Conservation (phyloP, 2,797 vertebrate species). For the Acipenser transmontanus region DNA sequence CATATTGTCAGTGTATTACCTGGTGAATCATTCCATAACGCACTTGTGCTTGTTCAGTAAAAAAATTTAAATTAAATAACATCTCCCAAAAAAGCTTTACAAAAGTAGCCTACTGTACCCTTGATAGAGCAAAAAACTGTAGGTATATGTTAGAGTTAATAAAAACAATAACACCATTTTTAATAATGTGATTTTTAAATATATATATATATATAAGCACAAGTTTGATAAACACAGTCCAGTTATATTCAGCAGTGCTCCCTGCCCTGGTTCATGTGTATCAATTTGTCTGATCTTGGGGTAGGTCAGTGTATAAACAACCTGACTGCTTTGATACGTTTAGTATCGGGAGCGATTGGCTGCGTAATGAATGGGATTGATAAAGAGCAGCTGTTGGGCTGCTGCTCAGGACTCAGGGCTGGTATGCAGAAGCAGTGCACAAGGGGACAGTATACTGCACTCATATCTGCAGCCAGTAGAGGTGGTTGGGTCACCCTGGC, state of each 20-base stretch:
- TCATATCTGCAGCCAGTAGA: conserved; percentile 25
- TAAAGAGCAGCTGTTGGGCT: conserved; percentile 35
- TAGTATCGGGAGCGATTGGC: conserved; percentile 25
- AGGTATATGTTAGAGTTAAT: no score
- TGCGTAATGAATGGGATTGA: conserved; percentile 34
- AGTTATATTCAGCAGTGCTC: not conserved
- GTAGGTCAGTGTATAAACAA: conserved; percentile 18
- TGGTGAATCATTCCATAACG: no score
- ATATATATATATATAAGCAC: not conserved
- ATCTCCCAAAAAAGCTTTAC: no score
- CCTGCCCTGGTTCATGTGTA: not conserved
- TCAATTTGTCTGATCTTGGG: conserved; percentile 27
- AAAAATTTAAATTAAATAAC: no score
- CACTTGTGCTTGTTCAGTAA: no score
- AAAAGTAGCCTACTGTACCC: not conserved
- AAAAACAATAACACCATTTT: no score
- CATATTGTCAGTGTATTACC: no score
- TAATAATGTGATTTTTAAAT: not conserved
- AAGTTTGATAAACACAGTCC: not conserved
- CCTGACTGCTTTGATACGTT: conserved; percentile 27
- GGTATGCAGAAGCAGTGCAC: conserved; percentile 36
- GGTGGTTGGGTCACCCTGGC: conserved; percentile 33
- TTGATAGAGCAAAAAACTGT: not conserved
- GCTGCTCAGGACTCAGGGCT: conserved; percentile 32
- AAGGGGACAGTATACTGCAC: conserved; percentile 12